Base-by-base conservation (phyloP, 2,888 invertebrate genomes). In the Aromia moschata region DNA sequence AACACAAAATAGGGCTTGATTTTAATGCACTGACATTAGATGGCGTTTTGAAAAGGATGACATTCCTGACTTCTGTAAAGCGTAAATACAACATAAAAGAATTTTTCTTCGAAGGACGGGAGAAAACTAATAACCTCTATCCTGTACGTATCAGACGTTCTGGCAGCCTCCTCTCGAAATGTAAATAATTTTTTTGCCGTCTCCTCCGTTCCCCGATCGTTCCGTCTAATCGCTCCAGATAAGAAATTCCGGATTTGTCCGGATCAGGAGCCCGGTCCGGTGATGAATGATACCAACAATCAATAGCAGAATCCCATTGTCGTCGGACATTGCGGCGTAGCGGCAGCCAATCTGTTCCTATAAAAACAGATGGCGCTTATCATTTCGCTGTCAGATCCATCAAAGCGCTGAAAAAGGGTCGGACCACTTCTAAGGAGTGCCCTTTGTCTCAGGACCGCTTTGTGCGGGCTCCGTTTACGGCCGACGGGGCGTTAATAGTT, bases 391-490 rank as follows among this genome's bases (percentile, higher is more conserved):
- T 58, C 53, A 58, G 53, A 41, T 53, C 36, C 53, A 53, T 53
- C 36, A 16, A 20, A 15, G 38, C 15, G 15, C 15, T 18, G 37
- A 30, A 52, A 58, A 60, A 62, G 60, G 60, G 53, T 62, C 58
- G 61, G 56, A 55, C 49, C 55, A 59, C 59, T 58, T 53, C 58
- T 43, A 55, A 55, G 64, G 51, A 46, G 47, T 52, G 58, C 17
- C 54, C 57, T 60, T 60, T 62, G 58, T 61, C 37, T 54, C 52
- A 58, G 38, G 52, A 14, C 45, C 52, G 54, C 45, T 62, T 60
- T 60, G 60, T 62, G 52, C 41, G 33, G 52, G 58, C 41, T 40
- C 60, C 62, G 49, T 46, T 58, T 56, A 44, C 38, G 45, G 60
- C 58, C 56, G 60, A 58, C 12, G 37, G 11, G 7, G 36, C n/a